phyloP scores from a whole-genome alignment of 2,113 vertebrate species.

The Alethe castanea region DNA sequence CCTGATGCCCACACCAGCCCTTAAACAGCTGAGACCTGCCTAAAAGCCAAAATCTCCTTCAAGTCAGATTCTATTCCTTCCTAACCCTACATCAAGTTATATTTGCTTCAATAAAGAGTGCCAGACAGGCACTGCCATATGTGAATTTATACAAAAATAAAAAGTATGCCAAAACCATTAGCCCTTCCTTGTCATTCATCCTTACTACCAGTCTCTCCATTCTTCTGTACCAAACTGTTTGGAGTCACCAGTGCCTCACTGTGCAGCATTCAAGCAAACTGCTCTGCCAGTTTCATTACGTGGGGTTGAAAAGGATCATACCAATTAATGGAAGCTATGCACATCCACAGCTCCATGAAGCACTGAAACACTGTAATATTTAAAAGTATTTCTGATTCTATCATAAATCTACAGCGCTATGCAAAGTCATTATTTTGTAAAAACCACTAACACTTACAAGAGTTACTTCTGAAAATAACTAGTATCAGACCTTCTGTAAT shows the following conservation, averaged over 20 bases:
- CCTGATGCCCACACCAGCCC: background rate
- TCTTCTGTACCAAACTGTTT: background rate
- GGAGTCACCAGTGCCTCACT: background rate
- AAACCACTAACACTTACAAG: background rate
- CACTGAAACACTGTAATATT: background rate
- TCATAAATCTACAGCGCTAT: background rate
- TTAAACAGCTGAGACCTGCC: background rate
- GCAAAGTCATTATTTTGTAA: background rate
- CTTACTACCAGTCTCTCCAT: background rate
- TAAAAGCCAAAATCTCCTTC: background rate
- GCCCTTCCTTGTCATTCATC: background rate
- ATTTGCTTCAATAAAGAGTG: background rate
- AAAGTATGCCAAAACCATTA: background rate
- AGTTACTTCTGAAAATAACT: background rate
- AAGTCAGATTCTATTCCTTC: background rate
- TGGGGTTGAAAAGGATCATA: background rate
- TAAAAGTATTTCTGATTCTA: background rate
- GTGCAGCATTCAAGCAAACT: background rate
- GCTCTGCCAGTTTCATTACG: background rate
- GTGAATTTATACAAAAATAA: background rate
- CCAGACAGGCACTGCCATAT: rapidly evolving
- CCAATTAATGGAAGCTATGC: background rate
- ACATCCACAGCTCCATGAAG: background rate
- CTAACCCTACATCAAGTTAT: background rate
- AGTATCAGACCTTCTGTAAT: background rate